Evolutionary conservation across 1,140 invertebrate genomes (phyloP).

Genomic region (Neomicropteryx cornuta): DNA sequence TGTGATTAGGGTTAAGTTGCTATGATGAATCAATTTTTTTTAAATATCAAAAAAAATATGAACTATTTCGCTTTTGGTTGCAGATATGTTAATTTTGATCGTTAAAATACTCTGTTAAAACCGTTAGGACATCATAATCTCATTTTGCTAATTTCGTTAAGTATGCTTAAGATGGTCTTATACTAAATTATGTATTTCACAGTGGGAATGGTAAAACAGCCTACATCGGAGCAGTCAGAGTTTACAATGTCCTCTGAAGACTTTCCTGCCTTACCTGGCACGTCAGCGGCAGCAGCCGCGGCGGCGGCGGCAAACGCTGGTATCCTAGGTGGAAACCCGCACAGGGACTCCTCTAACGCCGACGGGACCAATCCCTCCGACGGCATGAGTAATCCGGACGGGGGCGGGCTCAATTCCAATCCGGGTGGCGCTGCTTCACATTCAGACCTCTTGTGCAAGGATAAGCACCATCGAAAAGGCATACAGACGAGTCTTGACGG

Average conservation of each 20-base stretch:
- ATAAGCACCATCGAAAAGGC: constrained; percentile 56
- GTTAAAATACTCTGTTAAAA: no score
- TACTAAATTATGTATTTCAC: no score
- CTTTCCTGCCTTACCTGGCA: constrained; percentile 91
- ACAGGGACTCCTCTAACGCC: constrained; percentile 17
- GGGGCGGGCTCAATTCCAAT: not conserved
- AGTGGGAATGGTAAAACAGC: constrained; percentile 95
- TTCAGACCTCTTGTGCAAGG: constrained; percentile 28
- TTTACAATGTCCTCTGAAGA: constrained; percentile 98
- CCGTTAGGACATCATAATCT: no score
- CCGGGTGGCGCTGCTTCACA: constrained; percentile 18
- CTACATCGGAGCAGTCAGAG: constrained; percentile 81
- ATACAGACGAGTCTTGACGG: constrained; percentile 93
- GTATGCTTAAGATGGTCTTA: no score
- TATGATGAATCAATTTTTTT: no score
- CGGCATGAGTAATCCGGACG: constrained; percentile 14
- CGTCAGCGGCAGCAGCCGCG: constrained; percentile 28
- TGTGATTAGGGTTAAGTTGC: no score
- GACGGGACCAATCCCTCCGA: constrained; percentile 27
- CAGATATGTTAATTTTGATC: no score
- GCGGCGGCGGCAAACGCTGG: constrained; percentile 13
- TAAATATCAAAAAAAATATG: no score
- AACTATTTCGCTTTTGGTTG: no score
- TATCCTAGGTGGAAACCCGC: constrained; percentile 6
- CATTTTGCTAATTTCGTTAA: no score